Conservation (phyloP, 2,113 vertebrate genomes). For the Varanus komodoensis region DNA sequence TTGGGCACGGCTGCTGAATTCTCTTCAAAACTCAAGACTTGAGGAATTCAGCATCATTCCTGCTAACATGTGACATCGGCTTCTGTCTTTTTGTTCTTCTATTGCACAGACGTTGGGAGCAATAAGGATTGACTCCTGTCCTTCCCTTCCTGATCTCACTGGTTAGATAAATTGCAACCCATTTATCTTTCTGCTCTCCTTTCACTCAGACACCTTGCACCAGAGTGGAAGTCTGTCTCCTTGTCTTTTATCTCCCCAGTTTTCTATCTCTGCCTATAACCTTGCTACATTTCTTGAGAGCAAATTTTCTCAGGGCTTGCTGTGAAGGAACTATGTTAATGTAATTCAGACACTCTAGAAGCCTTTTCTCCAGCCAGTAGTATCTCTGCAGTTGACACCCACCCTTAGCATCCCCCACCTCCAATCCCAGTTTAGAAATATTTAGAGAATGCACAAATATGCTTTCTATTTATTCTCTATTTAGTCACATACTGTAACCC, state of each 20-base stretch:
- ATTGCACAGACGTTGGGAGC: not conserved
- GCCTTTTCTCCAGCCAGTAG: not conserved
- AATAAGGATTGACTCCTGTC: not conserved
- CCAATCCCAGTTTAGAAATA: slow-evolving; percentile 10
- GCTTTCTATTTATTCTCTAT: not conserved
- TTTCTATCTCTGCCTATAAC: not conserved
- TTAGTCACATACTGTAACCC: slow-evolving; percentile 9
- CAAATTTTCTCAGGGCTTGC: not conserved
- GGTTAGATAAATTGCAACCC: not conserved
- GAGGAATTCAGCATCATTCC: not conserved
- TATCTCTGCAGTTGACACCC: not conserved
- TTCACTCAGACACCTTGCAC: not conserved
- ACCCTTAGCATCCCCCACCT: not conserved
- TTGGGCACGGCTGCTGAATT: not conserved
- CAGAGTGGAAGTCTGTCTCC: not conserved
- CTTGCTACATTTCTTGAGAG: not conserved
- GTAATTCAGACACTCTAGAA: not conserved
- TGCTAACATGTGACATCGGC: not conserved
- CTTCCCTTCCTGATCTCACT: not conserved
- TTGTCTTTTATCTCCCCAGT: not conserved
- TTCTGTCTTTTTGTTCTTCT: not conserved
- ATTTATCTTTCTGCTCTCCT: not conserved
- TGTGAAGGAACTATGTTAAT: not conserved
- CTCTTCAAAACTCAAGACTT: not conserved
- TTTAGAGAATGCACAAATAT: slow-evolving; percentile 2